A percentile compares a stretch with the other conserved stretches of the same genome.
These are phyloP conservation scores for Pachyramphus minor DNA, from an alignment of 2,113 vertebrate species.

Conservation along the genomic window DNA sequence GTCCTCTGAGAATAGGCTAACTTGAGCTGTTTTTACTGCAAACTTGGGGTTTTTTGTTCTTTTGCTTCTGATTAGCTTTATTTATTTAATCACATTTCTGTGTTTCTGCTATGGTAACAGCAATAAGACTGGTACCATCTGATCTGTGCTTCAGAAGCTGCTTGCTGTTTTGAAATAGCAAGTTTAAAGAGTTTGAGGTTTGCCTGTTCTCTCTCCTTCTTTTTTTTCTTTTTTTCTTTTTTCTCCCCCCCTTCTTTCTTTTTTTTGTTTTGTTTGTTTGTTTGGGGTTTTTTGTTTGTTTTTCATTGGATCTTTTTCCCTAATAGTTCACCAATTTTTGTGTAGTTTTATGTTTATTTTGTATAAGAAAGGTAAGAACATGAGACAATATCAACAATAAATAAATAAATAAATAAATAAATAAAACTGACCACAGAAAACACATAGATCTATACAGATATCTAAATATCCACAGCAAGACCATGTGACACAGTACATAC, in stretches of 20 bases:
- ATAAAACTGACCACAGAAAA: not conserved
- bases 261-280: accelerated
- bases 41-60: not conserved
- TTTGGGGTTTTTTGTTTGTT: not conserved
- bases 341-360: not conserved
- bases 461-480: not conserved
- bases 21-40: constrained; percentile 15
- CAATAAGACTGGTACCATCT: not conserved
- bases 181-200: not conserved
- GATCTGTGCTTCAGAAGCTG: not conserved
- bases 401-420: not conserved
- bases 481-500: not conserved
- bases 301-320: not conserved
- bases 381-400: not conserved
- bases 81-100: constrained; percentile 53
- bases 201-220: not conserved
- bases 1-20: constrained; percentile 16
- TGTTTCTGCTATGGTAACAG: constrained; percentile 49
- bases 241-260: too few relatives aligned
- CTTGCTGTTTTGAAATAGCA: not conserved
- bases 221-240: accelerated
- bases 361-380: not conserved
- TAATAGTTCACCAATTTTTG: not conserved
- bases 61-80: constrained; percentile 50
- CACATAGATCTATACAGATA: not conserved